Evolutionary conservation across 1,140 invertebrate genomes (phyloP), one percentile per base, ranked within the genome.

Genomic region (Papilio dardanus): DNA sequence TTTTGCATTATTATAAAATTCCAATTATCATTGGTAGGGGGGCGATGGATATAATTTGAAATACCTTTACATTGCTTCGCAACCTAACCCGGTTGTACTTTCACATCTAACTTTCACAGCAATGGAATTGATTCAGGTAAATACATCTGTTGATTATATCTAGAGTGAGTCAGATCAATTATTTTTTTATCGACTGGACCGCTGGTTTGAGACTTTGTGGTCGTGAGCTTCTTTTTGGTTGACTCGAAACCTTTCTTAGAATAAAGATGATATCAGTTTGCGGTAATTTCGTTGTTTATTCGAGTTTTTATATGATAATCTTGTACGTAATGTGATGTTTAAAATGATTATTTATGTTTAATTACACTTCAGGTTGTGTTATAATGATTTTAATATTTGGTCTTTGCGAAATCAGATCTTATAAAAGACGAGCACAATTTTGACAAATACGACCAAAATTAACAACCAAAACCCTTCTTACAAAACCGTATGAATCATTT

Each of bases 1-100:
- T 91, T 92, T 90, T 87, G 84, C 86, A 88, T 86, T 89, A 89
- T 90, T 92, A 91, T 91, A 88, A 90, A 90, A 89, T 88, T 87
- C 86, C 83, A 78, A 84, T 77, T 80, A 75, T 58, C 54, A 77
- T 75, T 21, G 68, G 24, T 40, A 33, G 50, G 24, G 54, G 54
- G 54, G 21, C 24, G 30, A 30, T 37, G 37, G 30, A 75, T 62
- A 78, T 71, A 33, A 30, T 75, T 69, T 50, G 66, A 50, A 24
- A 31, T 33, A 46, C 8, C 28, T 67, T 67, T 81, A 65, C 81
- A 81, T 77, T 77, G 79, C 77, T 42, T 50, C 42, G 76, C 74
- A 68, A 28, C 40, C 21, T 74, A 77, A 74, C 28, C 37, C 40
- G 71, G 28, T 24, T 67, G 21, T 46, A 67, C 40, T 33, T 80